Conservation (phyloP, 2,113 vertebrate species). For the Tachycineta bicolor region DNA sequence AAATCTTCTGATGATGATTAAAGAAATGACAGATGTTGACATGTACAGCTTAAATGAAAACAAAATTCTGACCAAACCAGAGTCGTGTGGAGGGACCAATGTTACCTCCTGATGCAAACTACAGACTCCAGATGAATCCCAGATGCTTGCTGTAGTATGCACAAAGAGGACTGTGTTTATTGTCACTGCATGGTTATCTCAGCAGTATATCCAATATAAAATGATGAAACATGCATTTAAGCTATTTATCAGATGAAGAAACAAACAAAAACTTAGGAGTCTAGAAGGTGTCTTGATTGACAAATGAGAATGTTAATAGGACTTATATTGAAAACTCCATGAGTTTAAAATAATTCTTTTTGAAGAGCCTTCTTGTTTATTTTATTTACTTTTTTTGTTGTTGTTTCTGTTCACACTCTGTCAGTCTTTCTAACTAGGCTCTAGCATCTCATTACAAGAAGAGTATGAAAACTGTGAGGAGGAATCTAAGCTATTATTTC, state of each 20-base stretch:
- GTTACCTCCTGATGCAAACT: slow-evolving; percentile 55
- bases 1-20: slow-evolving; percentile 52
- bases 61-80: slow-evolving; percentile 42
- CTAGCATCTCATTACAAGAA: not conserved
- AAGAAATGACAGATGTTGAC: slow-evolving; percentile 58
- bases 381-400: not conserved
- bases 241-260: slow-evolving; percentile 25
- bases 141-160: slow-evolving; percentile 33
- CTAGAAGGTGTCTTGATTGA: slow-evolving; percentile 23
- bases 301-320: slow-evolving; percentile 38
- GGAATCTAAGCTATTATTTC: not conserved
- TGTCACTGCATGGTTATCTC: slow-evolving; percentile 56
- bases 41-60: slow-evolving; percentile 39
- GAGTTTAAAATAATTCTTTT: not conserved
- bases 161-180: slow-evolving; percentile 60
- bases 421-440: not conserved
- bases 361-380: not conserved
- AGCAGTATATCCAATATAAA: slow-evolving; percentile 18
- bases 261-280: not conserved
- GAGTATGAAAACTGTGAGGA: not conserved
- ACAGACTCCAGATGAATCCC: slow-evolving; percentile 66
- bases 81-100: slow-evolving; percentile 32
- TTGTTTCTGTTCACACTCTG: not conserved
- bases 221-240: slow-evolving; percentile 47
- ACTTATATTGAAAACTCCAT: slow-evolving; percentile 31